phyloP scores from a whole-genome alignment of 2,888 invertebrate genomes.

The Apantesis nais region DNA sequence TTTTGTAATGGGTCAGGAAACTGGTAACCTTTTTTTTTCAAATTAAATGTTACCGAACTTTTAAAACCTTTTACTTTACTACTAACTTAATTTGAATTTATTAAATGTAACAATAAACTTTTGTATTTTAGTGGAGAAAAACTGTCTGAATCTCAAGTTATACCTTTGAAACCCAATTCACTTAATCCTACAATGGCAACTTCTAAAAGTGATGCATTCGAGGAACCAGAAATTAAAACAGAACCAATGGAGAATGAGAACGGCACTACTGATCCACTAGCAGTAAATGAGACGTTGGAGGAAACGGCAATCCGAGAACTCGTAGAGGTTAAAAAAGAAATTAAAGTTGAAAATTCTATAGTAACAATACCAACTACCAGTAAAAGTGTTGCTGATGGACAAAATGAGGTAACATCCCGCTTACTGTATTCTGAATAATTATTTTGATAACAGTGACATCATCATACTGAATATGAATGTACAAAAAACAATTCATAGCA shows the following conservation, averaged over 20 bases:
- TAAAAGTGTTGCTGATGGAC: slow-evolving; percentile 84
- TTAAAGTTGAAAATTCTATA: slow-evolving; percentile 64
- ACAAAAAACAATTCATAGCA: too few relatives aligned
- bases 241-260: background rate
- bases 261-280: slow-evolving; percentile 30
- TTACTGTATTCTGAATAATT: background rate
- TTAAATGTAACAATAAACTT: background rate
- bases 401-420: slow-evolving; percentile 83
- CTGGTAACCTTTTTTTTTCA: background rate
- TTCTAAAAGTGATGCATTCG: slow-evolving; percentile 83
- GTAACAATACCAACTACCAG: slow-evolving; percentile 86
- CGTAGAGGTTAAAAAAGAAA: slow-evolving; percentile 79
- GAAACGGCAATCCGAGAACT: slow-evolving; percentile 91
- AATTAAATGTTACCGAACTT: background rate
- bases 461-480: too few relatives aligned
- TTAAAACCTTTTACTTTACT: background rate
- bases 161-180: slow-evolving; percentile 87
- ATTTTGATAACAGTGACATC: too few relatives aligned
- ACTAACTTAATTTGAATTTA: background rate
- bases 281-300: slow-evolving; percentile 80
- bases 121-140: slow-evolving; percentile 79
- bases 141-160: slow-evolving; percentile 86
- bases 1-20: background rate
- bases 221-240: slow-evolving; percentile 64
- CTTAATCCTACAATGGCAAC: slow-evolving; percentile 74